Evolutionary conservation across 2,888 invertebrate genomes (phyloP), one percentile per base, ranked within the genome.

Genomic region (Laothoe populi): DNA sequence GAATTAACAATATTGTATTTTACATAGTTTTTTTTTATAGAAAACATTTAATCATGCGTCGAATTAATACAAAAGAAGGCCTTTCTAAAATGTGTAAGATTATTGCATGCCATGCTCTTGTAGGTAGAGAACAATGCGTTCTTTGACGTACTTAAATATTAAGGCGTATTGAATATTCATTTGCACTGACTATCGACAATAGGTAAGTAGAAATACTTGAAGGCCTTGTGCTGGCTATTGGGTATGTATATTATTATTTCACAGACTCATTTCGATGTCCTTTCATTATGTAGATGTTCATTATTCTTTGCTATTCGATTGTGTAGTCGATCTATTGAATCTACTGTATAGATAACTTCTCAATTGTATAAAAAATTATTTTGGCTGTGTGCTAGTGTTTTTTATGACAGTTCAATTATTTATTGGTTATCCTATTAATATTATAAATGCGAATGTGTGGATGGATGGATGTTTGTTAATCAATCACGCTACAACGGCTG

Each of bases 21-120:
- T n/a, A n/a, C n/a, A n/a, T n/a, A n/a, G n/a, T n/a, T n/a, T n/a
- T n/a, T n/a, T n/a, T n/a, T n/a, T n/a, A n/a, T n/a, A n/a, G n/a
- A n/a, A n/a, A n/a, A n/a, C n/a, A n/a, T n/a, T n/a, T n/a, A n/a
- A n/a, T n/a, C n/a, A n/a, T n/a, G n/a, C n/a, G n/a, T n/a, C n/a
- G n/a, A n/a, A n/a, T n/a, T n/a, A n/a, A n/a, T n/a, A n/a, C n/a
- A n/a, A n/a, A n/a, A n/a, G n/a, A n/a, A n/a, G n/a, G n/a, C n/a
- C n/a, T n/a, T n/a, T n/a, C n/a, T n/a, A n/a, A n/a, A n/a, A 11
- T 58, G 8, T 24, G 42, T 42, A 19, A 24, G 49, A 49, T 49
- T 26, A 66, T 60, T 64, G 60, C 64, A 68, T 67, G 58, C 64
- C 57, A 42, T 31, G 57, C 38, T 62, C 53, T 60, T 60, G 62